Percentiles rank a stretch among this genome's conserved stretches.
phyloP scores from a whole-genome alignment of 1,140 invertebrate species.

The Drosophila biarmipes region DNA sequence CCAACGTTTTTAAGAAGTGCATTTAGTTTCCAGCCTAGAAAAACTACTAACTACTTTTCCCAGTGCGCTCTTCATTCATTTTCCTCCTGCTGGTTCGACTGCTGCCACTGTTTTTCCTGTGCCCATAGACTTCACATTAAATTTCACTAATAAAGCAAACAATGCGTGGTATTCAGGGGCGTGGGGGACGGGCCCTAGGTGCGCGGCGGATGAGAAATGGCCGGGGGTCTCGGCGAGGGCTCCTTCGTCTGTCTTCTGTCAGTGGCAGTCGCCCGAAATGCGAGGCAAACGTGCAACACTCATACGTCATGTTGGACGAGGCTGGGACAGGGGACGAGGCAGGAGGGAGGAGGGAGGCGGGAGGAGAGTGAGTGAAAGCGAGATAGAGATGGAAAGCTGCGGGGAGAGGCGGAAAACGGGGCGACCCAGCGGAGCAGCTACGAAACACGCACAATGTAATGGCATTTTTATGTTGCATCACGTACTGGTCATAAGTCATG shows the following conservation, averaged over 20 bases:
- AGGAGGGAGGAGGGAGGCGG: no score
- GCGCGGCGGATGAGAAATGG: constrained; percentile 75
- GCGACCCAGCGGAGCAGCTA: constrained; percentile 29
- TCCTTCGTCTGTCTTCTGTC: constrained; percentile 53
- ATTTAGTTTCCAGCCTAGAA: no score
- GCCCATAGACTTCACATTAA: constrained; percentile 69
- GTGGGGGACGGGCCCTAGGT: constrained; percentile 20
- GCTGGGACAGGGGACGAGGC: no score
- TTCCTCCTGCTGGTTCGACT: constrained; percentile 10
- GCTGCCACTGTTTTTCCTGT: constrained; percentile 16
- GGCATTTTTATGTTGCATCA: constrained; percentile 84
- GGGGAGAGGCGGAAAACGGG: background rate
- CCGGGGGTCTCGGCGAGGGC: no score
- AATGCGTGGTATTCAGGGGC: constrained; percentile 56
- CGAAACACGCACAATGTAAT: constrained; percentile 79
- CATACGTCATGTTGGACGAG: constrained; percentile 76
- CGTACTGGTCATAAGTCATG: constrained; percentile 84
- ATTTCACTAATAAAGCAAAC: constrained; percentile 81
- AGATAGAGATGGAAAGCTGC: constrained; percentile 3
- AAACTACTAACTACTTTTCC: no score
- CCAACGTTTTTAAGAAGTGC: no score
- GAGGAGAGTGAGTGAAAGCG: constrained; percentile 28
- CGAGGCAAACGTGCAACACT: constrained; percentile 76
- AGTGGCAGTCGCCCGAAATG: constrained; percentile 67
- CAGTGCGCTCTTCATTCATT: background rate